Percentiles rank a stretch among this genome's conserved stretches.
Conservation (phyloP, 1,140 invertebrate species). For the Drosophila gunungcola region DNA sequence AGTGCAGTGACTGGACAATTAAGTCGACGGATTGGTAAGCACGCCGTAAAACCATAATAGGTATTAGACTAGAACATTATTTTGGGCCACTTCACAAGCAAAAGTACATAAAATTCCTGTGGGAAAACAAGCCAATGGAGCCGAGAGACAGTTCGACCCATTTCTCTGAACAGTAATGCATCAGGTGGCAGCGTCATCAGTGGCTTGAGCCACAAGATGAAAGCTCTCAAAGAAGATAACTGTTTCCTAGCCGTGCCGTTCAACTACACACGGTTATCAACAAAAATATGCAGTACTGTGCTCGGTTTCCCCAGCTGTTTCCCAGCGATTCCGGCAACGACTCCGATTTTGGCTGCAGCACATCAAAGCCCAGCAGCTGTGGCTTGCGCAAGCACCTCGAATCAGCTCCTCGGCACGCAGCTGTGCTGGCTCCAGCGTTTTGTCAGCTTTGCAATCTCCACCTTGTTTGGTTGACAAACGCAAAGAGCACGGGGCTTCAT, state of each 20-base stretch:
- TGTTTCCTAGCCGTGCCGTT: not conserved
- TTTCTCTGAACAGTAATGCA: not conserved
- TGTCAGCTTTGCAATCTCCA: slow-evolving; percentile 1
- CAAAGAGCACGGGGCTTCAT: slow-evolving; percentile 2
- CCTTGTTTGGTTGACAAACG: slow-evolving; percentile 13
- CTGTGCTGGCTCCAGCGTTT: slow-evolving; percentile 11
- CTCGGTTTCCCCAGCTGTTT: not conserved
- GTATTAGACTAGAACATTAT: too few species aligned
- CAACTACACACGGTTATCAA: slow-evolving; percentile 2
- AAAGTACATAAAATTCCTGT: not conserved
- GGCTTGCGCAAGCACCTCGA: slow-evolving; percentile 15
- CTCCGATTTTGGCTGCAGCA: not conserved
- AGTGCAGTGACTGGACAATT: not conserved
- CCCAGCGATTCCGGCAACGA: not conserved
- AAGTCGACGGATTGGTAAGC: not conserved
- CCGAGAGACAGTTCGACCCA: not conserved
- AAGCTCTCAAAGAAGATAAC: not conserved
- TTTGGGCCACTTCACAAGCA: not conserved
- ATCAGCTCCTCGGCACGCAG: slow-evolving; percentile 1
- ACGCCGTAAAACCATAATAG: too few species aligned
- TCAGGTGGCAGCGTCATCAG: not conserved
- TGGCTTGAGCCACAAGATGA: slow-evolving; percentile 4
- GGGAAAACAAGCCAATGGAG: too few species aligned
- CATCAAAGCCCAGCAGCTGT: slow-evolving; percentile 1
- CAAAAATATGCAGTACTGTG: not conserved